These are phyloP conservation scores for Hirundo rustica DNA, from an alignment of 2,797 vertebrate genomes.

Conservation along the genomic window DNA sequence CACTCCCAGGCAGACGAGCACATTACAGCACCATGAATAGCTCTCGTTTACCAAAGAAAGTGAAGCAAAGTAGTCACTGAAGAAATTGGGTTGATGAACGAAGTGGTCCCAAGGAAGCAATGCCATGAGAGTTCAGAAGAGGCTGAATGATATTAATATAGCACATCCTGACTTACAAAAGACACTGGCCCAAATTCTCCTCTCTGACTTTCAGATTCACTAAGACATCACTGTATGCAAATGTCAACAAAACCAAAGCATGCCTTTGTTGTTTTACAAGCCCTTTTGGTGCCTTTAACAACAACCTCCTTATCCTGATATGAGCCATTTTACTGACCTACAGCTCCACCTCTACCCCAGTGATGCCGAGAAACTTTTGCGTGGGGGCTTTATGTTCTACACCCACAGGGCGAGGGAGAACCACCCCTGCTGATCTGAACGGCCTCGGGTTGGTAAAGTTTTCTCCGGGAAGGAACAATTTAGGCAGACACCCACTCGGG, in stretches of 20 bases:
- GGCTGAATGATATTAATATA: not conserved
- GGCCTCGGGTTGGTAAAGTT: not conserved
- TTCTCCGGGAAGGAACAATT: not conserved
- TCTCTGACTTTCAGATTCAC: not conserved
- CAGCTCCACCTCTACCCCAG: not conserved
- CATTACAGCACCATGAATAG: not conserved
- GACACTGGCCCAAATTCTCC: conserved; percentile 31
- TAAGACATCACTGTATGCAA: not conserved
- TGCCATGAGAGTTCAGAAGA: not conserved
- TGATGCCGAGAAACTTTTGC: not conserved
- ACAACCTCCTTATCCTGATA: not conserved
- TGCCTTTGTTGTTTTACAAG: not conserved
- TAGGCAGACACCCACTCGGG: not conserved
- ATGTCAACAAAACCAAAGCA: not conserved
- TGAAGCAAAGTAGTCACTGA: not conserved
- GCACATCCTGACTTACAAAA: not conserved
- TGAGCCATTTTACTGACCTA: not conserved
- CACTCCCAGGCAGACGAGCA: not conserved
- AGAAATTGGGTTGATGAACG: not conserved
- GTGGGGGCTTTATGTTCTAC: not conserved
- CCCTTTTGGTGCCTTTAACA: not conserved
- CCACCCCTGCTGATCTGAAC: not conserved
- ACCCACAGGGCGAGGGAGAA: not conserved
- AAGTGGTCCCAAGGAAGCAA: not conserved
- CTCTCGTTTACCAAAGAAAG: not conserved